Percentiles rank a stretch among this genome's conserved stretches.
Evolutionary conservation across 1,140 invertebrate species (phyloP).

Genomic region (Lepidurus couesii): DNA sequence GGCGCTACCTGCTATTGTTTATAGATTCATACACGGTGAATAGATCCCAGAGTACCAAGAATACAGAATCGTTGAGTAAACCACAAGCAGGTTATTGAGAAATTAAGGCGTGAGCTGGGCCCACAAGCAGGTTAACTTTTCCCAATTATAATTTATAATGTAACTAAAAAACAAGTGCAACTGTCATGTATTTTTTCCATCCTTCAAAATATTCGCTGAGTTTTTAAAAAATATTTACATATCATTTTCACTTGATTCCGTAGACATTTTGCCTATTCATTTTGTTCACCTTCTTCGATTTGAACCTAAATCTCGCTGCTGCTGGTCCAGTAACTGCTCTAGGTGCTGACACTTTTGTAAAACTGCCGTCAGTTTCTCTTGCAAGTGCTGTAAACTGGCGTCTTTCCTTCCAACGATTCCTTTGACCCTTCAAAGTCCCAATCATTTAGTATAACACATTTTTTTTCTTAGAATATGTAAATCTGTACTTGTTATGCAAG

Average conservation of each 20-base stretch:
- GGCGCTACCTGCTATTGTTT: too few relatives aligned
- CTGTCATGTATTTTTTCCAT: neutral
- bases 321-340: constrained; percentile 66
- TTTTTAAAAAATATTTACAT: neutral
- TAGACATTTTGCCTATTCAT: neutral
- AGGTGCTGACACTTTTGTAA: constrained; percentile 64
- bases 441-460: constrained; percentile 32
- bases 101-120: too few relatives aligned
- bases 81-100: too few relatives aligned
- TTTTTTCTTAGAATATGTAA: too few relatives aligned
- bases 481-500: constrained; percentile 27
- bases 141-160: too few relatives aligned
- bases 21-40: too few relatives aligned
- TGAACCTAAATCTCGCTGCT: constrained; percentile 58
- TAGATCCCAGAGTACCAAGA: too few relatives aligned
- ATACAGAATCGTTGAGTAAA: too few relatives aligned
- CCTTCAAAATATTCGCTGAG: neutral
- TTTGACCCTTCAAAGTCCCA: constrained; percentile 57
- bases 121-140: too few relatives aligned
- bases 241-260: neutral
- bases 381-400: constrained; percentile 61
- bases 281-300: constrained; percentile 16
- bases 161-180: neutral
- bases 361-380: constrained; percentile 58
- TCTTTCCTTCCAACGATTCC: constrained; percentile 69